These are phyloP conservation scores for Sminthurinus signatus DNA, from an alignment of 1,140 invertebrate species.

Conservation along the genomic window DNA sequence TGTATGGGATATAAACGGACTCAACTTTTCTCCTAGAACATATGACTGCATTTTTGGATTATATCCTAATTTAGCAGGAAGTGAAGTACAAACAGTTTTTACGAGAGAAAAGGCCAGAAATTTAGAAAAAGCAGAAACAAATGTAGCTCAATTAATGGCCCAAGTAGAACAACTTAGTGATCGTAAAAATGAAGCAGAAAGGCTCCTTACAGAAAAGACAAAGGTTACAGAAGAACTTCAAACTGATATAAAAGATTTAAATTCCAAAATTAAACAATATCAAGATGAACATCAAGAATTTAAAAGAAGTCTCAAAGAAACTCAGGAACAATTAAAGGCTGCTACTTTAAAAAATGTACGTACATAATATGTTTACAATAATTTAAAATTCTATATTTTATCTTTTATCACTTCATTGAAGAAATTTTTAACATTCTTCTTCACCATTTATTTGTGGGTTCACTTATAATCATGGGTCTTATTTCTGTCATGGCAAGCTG, in stretches of 20 bases:
- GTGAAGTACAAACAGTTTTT: slow-evolving; percentile 37
- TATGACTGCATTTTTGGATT: slow-evolving; percentile 34
- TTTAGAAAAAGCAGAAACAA: slow-evolving; percentile 7
- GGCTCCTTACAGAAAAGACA: slow-evolving; percentile 5
- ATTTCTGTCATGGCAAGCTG: no score
- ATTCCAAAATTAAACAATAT: slow-evolving; percentile 9
- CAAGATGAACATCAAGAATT: slow-evolving; percentile 14
- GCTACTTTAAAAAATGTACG: slow-evolving; percentile 16
- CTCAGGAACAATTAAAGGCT: slow-evolving; percentile 9
- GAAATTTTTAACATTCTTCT: background rate
- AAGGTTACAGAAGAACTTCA: slow-evolving; percentile 14
- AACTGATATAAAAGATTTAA: slow-evolving; percentile 15
- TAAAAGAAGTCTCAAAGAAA: slow-evolving; percentile 11
- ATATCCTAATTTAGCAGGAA: slow-evolving; percentile 30
- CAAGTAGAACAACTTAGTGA: slow-evolving; percentile 7
- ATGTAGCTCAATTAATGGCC: slow-evolving; percentile 5
- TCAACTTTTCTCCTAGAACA: slow-evolving; percentile 23
- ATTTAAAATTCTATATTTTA: no score
- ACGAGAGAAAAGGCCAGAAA: slow-evolving; percentile 15
- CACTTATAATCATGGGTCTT: background rate
- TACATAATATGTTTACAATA: no score
- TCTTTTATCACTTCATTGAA: no score
- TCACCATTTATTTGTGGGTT: background rate
- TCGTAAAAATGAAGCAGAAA: slow-evolving; percentile 9
- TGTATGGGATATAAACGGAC: slow-evolving; percentile 34